phyloP scores from a whole-genome alignment of 2,888 invertebrate genomes.

The Salpingus planirostris region DNA sequence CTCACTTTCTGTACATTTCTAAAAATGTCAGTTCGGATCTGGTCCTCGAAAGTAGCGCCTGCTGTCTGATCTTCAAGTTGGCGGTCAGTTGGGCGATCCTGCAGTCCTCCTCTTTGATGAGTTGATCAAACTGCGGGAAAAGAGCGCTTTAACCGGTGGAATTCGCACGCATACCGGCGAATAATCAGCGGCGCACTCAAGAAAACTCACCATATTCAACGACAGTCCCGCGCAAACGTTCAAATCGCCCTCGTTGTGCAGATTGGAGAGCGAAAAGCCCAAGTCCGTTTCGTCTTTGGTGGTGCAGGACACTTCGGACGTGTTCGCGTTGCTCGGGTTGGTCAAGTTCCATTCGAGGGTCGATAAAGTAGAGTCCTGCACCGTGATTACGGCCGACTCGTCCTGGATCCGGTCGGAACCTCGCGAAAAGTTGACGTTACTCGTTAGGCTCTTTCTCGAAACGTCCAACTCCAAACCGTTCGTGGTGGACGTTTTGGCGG shows the following conservation, averaged over 20 bases:
- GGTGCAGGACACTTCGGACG: constrained; percentile 2
- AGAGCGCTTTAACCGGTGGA: background rate
- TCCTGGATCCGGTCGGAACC: constrained; percentile 24
- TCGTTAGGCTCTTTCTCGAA: background rate
- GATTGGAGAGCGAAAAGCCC: constrained; percentile 4
- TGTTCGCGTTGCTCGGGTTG: constrained; percentile 3
- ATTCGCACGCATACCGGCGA: background rate
- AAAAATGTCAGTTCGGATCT: constrained; percentile 56
- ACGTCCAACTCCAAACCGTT: background rate
- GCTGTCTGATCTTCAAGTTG: constrained; percentile 57
- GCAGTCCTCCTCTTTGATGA: constrained; percentile 59
- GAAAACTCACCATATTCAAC: constrained; percentile 32
- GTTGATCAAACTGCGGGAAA: constrained; percentile 45
- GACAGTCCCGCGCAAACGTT: constrained; percentile 30
- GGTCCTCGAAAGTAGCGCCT: constrained; percentile 56
- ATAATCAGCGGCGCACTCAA: no score
- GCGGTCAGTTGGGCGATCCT: constrained; percentile 57
- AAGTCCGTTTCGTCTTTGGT: constrained; percentile 2
- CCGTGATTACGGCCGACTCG: constrained; percentile 7
- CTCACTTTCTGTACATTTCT: constrained; percentile 54
- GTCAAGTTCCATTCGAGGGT: constrained; percentile 7
- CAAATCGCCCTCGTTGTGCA: constrained; percentile 2
- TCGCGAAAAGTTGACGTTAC: constrained; percentile 31
- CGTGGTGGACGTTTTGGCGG: background rate
- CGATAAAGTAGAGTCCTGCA: constrained; percentile 7